These are phyloP conservation scores for Gymnobelideus leadbeateri DNA, from an alignment of 2,113 vertebrate species.

Conservation along the genomic window DNA sequence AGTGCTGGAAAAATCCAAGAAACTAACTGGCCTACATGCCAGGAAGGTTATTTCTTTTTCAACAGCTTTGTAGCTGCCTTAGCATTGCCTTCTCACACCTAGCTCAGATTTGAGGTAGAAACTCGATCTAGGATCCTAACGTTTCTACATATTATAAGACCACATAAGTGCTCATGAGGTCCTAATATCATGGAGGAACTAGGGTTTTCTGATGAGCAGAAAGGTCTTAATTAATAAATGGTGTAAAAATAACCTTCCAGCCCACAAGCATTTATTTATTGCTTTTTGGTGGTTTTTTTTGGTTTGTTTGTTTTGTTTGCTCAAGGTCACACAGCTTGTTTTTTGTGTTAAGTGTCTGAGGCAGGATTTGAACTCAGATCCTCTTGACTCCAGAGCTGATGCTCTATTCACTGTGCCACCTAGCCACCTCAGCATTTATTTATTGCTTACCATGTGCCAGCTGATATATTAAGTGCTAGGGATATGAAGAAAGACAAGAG, in stretches of 20 bases:
- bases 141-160: not conserved
- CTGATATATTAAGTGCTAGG: too few relatives aligned
- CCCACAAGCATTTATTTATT: not conserved
- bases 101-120: not conserved
- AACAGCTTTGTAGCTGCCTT: not conserved
- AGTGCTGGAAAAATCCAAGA: not conserved
- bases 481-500: too few relatives aligned
- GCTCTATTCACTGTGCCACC: too few relatives aligned
- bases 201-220: not conserved
- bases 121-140: not conserved
- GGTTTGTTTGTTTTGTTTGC: too few relatives aligned
- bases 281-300: too few relatives aligned
- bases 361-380: too few relatives aligned
- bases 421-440: not conserved
- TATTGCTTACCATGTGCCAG: too few relatives aligned
- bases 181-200: not conserved
- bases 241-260: not conserved
- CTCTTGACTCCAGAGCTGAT: too few relatives aligned
- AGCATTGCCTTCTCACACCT: not conserved
- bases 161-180: not conserved
- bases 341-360: too few relatives aligned
- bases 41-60: not conserved
- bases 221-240: not conserved
- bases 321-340: too few relatives aligned
- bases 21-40: not conserved